phyloP scores from a whole-genome alignment of 2,797 vertebrate genomes.

The Microctenopoma lineatum region DNA sequence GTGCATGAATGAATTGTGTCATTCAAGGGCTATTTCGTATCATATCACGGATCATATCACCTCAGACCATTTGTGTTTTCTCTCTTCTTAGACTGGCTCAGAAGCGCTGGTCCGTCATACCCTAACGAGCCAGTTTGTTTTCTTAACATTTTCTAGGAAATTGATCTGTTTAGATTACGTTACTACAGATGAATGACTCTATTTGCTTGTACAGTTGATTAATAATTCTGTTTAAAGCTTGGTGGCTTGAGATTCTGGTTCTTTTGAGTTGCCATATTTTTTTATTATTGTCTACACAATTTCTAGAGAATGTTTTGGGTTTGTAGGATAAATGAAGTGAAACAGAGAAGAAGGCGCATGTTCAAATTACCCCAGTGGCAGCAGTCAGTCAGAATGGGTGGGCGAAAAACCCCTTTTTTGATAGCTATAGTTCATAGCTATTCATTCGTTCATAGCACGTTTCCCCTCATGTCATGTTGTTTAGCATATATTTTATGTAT shows the following conservation, averaged over 20 bases:
- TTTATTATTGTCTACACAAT: not conserved
- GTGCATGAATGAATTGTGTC: not conserved
- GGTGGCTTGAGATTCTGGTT: not conserved
- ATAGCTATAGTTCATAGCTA: not conserved
- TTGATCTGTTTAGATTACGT: constrained; percentile 9
- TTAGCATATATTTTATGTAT: not conserved
- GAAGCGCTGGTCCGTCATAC: not conserved
- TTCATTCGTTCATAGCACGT: too few species aligned
- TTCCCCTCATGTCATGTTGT: constrained; percentile 16
- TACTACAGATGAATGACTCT: not conserved
- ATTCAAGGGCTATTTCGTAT: not conserved
- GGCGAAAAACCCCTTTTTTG: not conserved
- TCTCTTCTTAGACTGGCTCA: not conserved
- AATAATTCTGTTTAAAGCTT: constrained; percentile 1
- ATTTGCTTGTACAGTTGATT: constrained; percentile 13
- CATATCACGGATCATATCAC: not conserved
- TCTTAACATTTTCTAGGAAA: constrained; percentile 18
- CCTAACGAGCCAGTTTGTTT: constrained; percentile 19
- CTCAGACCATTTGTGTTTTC: not conserved
- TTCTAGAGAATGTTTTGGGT: not conserved
- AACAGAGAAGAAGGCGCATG: constrained; percentile 10
- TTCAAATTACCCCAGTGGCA: constrained; percentile 41
- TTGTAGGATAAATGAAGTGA: constrained; percentile 23
- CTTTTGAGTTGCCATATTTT: not conserved
- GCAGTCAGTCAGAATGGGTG: constrained; percentile 25